Conservation (phyloP, 2,888 invertebrate species). For the Macrostomum cliftonense region DNA sequence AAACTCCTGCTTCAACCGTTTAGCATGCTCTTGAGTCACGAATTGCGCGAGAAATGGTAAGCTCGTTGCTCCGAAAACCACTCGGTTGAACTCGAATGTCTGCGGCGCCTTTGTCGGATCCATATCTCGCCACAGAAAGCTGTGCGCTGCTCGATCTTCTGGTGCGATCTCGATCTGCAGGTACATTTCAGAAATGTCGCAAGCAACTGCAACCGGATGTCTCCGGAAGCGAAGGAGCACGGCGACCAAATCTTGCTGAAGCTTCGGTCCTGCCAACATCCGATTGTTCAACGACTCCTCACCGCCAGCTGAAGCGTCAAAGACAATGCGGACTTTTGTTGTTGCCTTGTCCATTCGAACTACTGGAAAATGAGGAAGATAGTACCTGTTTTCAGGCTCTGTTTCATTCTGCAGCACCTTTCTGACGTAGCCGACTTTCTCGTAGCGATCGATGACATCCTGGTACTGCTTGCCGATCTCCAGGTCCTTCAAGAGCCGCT, state of each 20-base stretch:
- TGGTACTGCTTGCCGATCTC: no score
- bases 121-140: constrained; percentile 10
- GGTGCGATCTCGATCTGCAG: constrained; percentile 3
- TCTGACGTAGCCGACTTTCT: no score
- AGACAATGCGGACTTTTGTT: constrained; percentile 13
- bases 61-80: constrained; percentile 8
- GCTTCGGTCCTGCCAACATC: constrained; percentile 14
- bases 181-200: constrained; percentile 12
- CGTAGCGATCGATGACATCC: no score
- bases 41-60: constrained; percentile 9
- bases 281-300: constrained; percentile 11
- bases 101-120: neutral
- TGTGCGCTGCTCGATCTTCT: constrained; percentile 5
- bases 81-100: constrained; percentile 6
- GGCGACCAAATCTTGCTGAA: constrained; percentile 14
- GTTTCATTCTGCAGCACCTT: no score
- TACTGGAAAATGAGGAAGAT: constrained; percentile 6
- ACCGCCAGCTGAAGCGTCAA: constrained; percentile 14
- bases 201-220: neutral
- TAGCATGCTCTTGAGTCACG: constrained; percentile 6
- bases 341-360: constrained; percentile 7
- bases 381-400: no score
- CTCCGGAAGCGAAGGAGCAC: constrained; percentile 9
- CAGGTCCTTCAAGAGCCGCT: neutral
- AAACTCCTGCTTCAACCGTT: neutral